These are phyloP conservation scores for Allygus modestus DNA, from an alignment of 2,888 invertebrate species.

Conservation along the genomic window DNA sequence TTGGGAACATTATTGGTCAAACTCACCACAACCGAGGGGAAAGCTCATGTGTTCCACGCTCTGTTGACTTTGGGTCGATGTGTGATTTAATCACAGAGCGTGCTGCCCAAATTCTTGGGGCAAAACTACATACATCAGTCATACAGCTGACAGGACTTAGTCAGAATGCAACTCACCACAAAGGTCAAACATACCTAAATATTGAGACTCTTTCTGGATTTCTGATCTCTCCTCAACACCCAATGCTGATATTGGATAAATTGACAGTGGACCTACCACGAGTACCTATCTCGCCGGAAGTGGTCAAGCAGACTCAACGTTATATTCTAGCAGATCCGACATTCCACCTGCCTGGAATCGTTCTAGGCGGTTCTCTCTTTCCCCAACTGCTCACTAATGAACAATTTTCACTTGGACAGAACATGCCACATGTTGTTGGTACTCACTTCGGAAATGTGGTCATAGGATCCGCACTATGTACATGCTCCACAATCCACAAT, in stretches of 20 bases:
- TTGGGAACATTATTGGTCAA: neutral
- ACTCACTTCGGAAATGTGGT: neutral
- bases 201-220: neutral
- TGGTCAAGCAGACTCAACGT: neutral
- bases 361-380: neutral
- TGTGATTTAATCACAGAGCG: neutral
- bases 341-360: slow-evolving; percentile 9
- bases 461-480: neutral
- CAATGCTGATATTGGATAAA: neutral
- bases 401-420: neutral
- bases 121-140: neutral
- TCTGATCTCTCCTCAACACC: neutral
- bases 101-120: neutral
- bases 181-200: neutral
- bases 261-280: neutral
- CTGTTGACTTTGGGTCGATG: neutral
- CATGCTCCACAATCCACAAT: neutral
- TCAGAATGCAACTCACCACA: no score
- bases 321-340: neutral
- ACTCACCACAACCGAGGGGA: neutral
- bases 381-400: neutral
- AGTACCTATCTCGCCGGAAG: neutral
- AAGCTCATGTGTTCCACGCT: neutral
- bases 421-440: slow-evolving; percentile 4
- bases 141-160: neutral